Evolutionary conservation across 2,888 invertebrate genomes (phyloP), one percentile per base, ranked within the genome.

Genomic region (Orthosia gothica): DNA sequence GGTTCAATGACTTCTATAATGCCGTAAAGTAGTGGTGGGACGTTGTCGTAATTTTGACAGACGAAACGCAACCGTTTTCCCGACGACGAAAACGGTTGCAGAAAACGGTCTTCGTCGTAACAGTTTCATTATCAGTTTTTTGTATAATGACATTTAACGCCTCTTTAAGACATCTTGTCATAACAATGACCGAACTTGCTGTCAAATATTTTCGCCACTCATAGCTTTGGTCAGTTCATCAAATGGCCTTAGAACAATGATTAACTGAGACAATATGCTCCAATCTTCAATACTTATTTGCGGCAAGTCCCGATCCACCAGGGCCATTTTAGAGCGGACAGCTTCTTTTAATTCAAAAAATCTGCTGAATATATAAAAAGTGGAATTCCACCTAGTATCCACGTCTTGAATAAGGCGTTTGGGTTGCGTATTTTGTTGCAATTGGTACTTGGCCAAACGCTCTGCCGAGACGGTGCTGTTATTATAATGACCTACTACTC

Each of bases 141-240:
- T 58, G 9, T 4, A 12, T 3, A 3, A 12, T 20, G 11, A 58
- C 16, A 32, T 58, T 58, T 58, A 58, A 58, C 32, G 58, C 32
- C 58, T 58, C 32, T 58, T 58, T 58, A 3, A 58, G 32, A 58
- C 32, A 58, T 58, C 32, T 58, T 18, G 58, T 58, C 58, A 58
- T 58, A 18, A 58, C 58, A 11, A 58, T 58, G 3, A 58, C 58
- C 11, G 58, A 58, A 32, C 58, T 58, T 11, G 58, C 58, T 9
- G 58, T 58, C 12, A 58, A 58, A 58, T 58, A 58, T 58, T 58
- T 58, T 58, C 58, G 11, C 58, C 58, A 58, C 58, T 58, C 58
- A 58, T 58, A 2, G 3, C 7, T 58, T 58, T 58, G 0, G 58
- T 58, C 9, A 58, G 58, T 12, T 58, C 32, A 18, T 58, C 32